Evolutionary conservation across 2,113 vertebrate genomes (phyloP), one percentile per base, ranked within the genome.

Genomic region (Gila orcuttii): DNA sequence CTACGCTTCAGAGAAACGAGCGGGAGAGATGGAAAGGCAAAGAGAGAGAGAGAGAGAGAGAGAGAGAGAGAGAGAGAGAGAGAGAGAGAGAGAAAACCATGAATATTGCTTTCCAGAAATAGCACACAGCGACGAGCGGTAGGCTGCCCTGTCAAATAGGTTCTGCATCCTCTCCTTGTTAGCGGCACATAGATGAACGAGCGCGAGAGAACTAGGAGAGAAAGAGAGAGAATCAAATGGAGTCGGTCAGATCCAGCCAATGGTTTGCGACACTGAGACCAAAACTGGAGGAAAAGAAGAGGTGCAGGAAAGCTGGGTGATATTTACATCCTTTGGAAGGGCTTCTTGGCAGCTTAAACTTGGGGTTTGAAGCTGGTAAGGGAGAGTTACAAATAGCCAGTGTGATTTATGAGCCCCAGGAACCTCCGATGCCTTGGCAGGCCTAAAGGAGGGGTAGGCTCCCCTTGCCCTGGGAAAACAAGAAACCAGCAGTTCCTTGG

Each of bases 61-160:
- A 84, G 82, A 59, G 28, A 33, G 75, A 73, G 68, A 79, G 59
- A 82, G 59, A 86, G 76, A 86, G 39, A 84, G 82, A 59, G 28
- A 33, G 75, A 73, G 68, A 33, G 75, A 73, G 68, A 79, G 59
- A 82, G 59, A 86, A 76, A 86, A 66, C 71, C 86, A 88, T 83
- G 87, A 86, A 90, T 87, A 91, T 87, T 88, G 82, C 84, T 88
- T 87, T 88, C 90, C 89, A 89, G 89, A 91, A 91, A 90, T 91
- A 90, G 89, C 88, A 83, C 85, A 86, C 6, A 84, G 89, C 87
- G 74, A 85, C 50, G 79, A 86, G 86, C 39, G 83, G 69, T 87
- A 88, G 89, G 83, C 85, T 83, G 85, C 85, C 83, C 85, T 90
- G 87, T 91, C 87, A 88, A 84, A 88, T 90, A 82, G 71, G 82